phyloP scores from a whole-genome alignment of 2,888 invertebrate genomes.

The Apodemia hepburni region DNA sequence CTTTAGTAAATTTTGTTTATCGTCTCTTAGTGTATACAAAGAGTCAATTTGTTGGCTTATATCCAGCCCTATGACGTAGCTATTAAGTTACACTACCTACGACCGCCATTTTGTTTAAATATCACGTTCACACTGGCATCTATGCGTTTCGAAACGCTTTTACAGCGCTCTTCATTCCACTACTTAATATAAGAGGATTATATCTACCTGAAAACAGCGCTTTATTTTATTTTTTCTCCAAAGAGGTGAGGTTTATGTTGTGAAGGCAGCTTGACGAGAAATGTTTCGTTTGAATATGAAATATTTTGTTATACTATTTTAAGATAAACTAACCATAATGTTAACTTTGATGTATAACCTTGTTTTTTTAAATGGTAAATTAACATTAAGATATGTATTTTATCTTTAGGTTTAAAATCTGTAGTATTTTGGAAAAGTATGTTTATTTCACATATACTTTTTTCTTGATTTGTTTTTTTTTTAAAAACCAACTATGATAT shows the following conservation, averaged over 20 bases:
- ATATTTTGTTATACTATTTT: not conserved
- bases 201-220: slow-evolving; percentile 5
- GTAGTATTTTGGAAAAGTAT: too few relatives aligned
- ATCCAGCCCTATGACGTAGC: not conserved
- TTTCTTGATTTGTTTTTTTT: too few relatives aligned
- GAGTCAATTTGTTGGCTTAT: not conserved
- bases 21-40: slow-evolving; percentile 2
- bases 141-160: slow-evolving; percentile 10
- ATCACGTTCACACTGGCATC: slow-evolving; percentile 4
- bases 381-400: not conserved
- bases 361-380: not conserved
- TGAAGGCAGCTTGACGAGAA: not conserved
- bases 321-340: not conserved
- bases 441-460: too few relatives aligned
- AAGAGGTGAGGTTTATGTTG: not conserved
- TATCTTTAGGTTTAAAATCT: too few relatives aligned
- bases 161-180: slow-evolving; percentile 13
- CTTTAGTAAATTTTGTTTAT: not conserved
- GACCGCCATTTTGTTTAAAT: slow-evolving; percentile 8
- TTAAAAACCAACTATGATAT: too few relatives aligned
- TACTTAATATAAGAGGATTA: slow-evolving; percentile 12
- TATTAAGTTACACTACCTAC: not conserved
- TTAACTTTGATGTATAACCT: not conserved
- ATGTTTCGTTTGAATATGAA: not conserved
- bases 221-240: slow-evolving; percentile 7